Conservation (phyloP, 2,888 invertebrate species). For the Oscheius sp. region DNA sequence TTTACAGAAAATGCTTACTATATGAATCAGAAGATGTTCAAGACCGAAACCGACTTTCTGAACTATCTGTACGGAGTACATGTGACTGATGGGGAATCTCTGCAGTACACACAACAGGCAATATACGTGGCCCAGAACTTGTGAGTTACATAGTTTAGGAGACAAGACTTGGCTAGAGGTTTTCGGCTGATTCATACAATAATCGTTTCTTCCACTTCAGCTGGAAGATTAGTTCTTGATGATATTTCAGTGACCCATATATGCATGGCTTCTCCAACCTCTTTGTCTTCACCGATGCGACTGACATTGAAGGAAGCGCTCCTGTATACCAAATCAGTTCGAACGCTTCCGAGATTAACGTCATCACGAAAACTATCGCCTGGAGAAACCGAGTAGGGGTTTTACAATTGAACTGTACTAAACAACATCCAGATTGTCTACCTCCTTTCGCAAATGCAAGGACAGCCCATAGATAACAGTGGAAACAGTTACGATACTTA, state of each 20-base stretch:
- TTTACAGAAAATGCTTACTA: slow-evolving; percentile 1
- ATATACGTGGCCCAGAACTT: slow-evolving; percentile 18
- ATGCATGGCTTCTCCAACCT: slow-evolving; percentile 27
- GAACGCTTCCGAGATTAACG: slow-evolving; percentile 6
- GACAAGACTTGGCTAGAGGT: background rate
- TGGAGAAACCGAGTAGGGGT: slow-evolving; percentile 24
- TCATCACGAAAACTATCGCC: slow-evolving; percentile 19
- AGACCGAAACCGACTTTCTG: slow-evolving; percentile 10
- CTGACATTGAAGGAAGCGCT: background rate
- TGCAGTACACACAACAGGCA: slow-evolving; percentile 12
- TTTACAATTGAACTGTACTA: background rate
- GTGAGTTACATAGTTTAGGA: slow-evolving; percentile 5
- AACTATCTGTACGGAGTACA: slow-evolving; percentile 15
- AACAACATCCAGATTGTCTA: slow-evolving; percentile 36
- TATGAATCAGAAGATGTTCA: slow-evolving; percentile 20
- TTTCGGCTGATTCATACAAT: too few relatives aligned
- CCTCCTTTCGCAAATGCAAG: slow-evolving; percentile 44
- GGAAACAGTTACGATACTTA: slow-evolving; percentile 46
- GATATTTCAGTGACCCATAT: background rate
- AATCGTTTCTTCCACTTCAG: too few relatives aligned
- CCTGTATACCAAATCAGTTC: background rate
- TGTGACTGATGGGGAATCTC: slow-evolving; percentile 1
- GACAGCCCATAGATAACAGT: slow-evolving; percentile 30
- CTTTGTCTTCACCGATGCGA: slow-evolving; percentile 31
- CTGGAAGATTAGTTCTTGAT: too few relatives aligned